These are phyloP conservation scores for Scrobipalpa costella DNA, from an alignment of 2,888 invertebrate species.

Conservation along the genomic window DNA sequence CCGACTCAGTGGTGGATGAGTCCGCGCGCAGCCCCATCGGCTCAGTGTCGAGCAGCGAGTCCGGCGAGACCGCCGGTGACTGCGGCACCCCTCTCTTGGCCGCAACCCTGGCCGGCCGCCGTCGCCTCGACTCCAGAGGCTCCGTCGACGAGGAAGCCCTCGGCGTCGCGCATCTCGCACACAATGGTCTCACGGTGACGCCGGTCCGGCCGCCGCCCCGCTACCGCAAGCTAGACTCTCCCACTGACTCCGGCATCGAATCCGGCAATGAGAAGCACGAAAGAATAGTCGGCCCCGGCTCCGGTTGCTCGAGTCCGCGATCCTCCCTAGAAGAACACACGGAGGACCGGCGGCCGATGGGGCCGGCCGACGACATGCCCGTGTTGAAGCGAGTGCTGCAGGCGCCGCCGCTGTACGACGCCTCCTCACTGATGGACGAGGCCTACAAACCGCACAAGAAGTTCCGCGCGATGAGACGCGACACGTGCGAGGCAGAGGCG, in stretches of 20 bases:
- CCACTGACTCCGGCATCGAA: constrained; percentile 96
- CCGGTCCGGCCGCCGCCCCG: constrained; percentile 84
- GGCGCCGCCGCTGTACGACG: constrained; percentile 95
- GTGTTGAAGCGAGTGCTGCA: constrained; percentile 95
- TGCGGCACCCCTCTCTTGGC: constrained; percentile 88
- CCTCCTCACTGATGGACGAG: constrained; percentile 95
- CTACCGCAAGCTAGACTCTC: constrained; percentile 93
- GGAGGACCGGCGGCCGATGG: constrained; percentile 80
- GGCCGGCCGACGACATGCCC: constrained; percentile 93
- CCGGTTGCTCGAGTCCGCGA: constrained; percentile 93
- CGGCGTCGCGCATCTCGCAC: constrained; percentile 85
- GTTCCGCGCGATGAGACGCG: constrained; percentile 92
- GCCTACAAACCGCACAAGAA: constrained; percentile 98
- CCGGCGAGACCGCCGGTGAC: constrained; percentile 87
- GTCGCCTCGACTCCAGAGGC: constrained; percentile 87
- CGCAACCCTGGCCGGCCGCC: constrained; percentile 87
- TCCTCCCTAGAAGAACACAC: constrained; percentile 91
- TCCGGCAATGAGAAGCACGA: constrained; percentile 95
- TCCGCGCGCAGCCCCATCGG: constrained; percentile 92
- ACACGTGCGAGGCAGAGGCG: constrained; percentile 88
- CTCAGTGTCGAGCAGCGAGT: constrained; percentile 94
- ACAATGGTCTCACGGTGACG: constrained; percentile 87
- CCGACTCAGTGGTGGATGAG: constrained; percentile 87
- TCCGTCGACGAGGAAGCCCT: constrained; percentile 89
- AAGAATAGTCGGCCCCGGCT: constrained; percentile 83